Base-by-base conservation (phyloP, 2,888 invertebrate genomes). In the Cataglyphis cursor region DNA sequence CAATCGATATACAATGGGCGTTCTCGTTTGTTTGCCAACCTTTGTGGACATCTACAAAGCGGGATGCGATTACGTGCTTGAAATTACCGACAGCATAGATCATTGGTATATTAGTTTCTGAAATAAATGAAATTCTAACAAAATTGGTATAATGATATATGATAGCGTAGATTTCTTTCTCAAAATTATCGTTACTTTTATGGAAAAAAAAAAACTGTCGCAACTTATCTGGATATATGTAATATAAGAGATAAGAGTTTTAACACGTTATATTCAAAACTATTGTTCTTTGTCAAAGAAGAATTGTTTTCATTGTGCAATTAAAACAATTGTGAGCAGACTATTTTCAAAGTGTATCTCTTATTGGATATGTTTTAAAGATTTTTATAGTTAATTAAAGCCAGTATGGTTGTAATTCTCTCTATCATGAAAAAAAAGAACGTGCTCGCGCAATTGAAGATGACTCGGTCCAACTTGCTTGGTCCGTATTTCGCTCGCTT, bases 1-100 rank as follows among this genome's bases (percentile, higher is more conserved):
- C 83, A 85, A 88, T 89, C 89, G 89, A 89, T 89, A 88, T 83
- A 89, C 85, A 89, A 88, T 75, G 85, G 83, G 78, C 89, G 84
- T 85, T 88, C 84, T 88, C 87, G 89, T 89, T 87, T 89, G 89
- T 89, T 89, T 89, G 89, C 84, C 57, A 83, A 85, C 83, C 84
- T 83, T 81, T 80, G 78, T 81, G 85, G 82, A 41, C 68, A 54
- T 72, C 82, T 84, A 66, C 89, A 89, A 86, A 89, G 86, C 87
- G 82, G 82, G 68, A 75, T 78, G 83, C 65, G 81, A 66, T 65
- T 89, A 89, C 89, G 89, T 89, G 89, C 85, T 75, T 54, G 80
- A 88, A 89, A 89, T 89, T 84, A 81, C 86, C 86, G 86, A 48
- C 54, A 61, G 82, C 84, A 82, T 83, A 85, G 89, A 89, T 89